These are phyloP conservation scores for Morone saxatilis DNA, from an alignment of 2,113 vertebrate species.

Conservation along the genomic window DNA sequence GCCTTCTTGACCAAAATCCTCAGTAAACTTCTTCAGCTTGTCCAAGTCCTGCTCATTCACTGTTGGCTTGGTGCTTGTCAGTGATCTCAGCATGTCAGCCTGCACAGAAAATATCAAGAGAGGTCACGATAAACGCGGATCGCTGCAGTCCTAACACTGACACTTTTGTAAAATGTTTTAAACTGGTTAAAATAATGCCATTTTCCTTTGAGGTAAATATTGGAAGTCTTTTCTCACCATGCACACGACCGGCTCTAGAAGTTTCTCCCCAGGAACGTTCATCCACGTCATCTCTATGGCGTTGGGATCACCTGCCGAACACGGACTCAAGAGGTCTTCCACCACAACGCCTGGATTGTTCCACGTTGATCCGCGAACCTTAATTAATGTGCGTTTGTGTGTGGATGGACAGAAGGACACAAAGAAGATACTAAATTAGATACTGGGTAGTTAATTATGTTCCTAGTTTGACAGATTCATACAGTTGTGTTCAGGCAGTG, in stretches of 20 bases:
- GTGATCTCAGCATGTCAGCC: conserved; percentile 90
- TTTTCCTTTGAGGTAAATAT: not conserved
- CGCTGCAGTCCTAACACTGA: not conserved
- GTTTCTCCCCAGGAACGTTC: conserved; percentile 91
- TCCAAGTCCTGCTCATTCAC: conserved; percentile 93
- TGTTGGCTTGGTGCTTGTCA: conserved; percentile 90
- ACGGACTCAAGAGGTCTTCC: conserved; percentile 92
- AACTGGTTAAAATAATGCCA: too few relatives aligned
- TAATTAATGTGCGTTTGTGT: not conserved
- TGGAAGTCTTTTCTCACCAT: conserved; percentile 84
- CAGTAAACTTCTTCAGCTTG: conserved; percentile 93
- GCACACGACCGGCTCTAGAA: conserved; percentile 90
- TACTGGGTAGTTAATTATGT: not conserved
- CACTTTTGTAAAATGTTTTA: too few relatives aligned
- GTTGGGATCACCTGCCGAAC: conserved; percentile 90
- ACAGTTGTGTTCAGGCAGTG: not conserved
- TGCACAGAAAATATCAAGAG: conserved; percentile 60
- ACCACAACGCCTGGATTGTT: conserved; percentile 81
- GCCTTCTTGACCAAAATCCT: conserved; percentile 97
- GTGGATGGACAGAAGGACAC: not conserved
- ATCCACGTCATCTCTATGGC: conserved; percentile 93
- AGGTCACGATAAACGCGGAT: not conserved
- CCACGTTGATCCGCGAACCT: conserved; percentile 86
- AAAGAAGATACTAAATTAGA: not conserved
- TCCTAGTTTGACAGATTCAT: not conserved